These are phyloP conservation scores for Dryas iulia DNA, from an alignment of 1,140 invertebrate species.

Conservation along the genomic window DNA sequence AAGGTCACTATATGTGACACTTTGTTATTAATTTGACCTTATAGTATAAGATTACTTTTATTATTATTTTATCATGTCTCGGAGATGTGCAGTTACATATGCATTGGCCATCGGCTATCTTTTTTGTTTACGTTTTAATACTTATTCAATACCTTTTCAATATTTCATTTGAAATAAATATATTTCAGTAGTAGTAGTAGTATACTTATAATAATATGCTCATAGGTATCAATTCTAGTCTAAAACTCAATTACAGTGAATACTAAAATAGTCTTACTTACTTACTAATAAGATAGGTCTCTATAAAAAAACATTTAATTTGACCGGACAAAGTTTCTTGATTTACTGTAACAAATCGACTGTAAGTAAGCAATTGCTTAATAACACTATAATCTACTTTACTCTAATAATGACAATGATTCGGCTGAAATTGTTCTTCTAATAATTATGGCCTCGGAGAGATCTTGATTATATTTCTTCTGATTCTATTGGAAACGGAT, in stretches of 20 bases:
- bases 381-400: conserved; percentile 14
- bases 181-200: too few species aligned
- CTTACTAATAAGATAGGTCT: too few species aligned
- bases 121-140: background rate
- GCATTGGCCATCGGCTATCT: background rate
- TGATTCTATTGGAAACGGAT: background rate
- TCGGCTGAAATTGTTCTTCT: conserved; percentile 37
- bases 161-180: background rate
- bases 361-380: background rate
- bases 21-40: conserved; percentile 18
- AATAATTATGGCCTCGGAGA: background rate
- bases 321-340: too few species aligned
- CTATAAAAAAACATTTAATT: too few species aligned
- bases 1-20: conserved; percentile 7
- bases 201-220: too few species aligned
- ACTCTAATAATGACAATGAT: conserved; percentile 57
- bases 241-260: background rate
- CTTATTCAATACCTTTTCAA: background rate
- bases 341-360: background rate
- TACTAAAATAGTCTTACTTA: background rate
- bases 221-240: too few species aligned
- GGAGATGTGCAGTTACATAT: conserved; percentile 7
- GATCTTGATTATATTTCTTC: background rate
- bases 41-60: conserved; percentile 4
- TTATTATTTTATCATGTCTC: conserved; percentile 7